Conservation (phyloP, 2,113 vertebrate genomes). For the Ivindomyrus marchei region DNA sequence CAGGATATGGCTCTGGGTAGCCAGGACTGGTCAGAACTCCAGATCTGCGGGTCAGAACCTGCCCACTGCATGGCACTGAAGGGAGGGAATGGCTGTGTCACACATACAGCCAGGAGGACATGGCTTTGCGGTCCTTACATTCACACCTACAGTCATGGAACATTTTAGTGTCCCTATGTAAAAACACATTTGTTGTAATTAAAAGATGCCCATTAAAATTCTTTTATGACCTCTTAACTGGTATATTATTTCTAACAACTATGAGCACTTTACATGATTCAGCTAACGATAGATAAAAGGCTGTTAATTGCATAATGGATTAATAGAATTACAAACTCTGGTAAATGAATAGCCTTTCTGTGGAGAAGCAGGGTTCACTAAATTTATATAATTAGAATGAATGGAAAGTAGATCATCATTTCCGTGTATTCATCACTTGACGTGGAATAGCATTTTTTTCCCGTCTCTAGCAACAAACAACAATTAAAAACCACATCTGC, state of each 20-base stretch:
- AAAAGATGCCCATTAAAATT: conserved; percentile 24
- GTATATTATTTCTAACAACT: not conserved
- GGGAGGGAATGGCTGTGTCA: not conserved
- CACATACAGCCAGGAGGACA: not conserved
- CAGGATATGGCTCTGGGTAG: conserved; percentile 61
- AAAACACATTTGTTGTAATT: not conserved
- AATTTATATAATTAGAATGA: conserved; percentile 62
- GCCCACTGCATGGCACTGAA: conserved; percentile 59
- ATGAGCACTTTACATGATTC: conserved; percentile 11
- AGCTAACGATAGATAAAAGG: conserved; percentile 1
- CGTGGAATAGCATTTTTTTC: conserved; percentile 52
- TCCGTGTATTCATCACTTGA: conserved; percentile 49
- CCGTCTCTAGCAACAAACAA: conserved; percentile 50
- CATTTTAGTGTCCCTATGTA: not conserved
- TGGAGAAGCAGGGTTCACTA: conserved; percentile 47
- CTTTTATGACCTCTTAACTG: not conserved
- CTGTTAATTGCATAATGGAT: conserved; percentile 16
- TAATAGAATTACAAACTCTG: conserved; percentile 34
- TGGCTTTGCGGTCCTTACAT: not conserved
- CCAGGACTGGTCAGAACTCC: conserved; percentile 66
- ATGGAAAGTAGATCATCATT: conserved; percentile 57
- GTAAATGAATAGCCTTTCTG: conserved; percentile 42
- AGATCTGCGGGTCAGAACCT: conserved; percentile 48
- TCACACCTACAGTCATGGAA: not conserved
- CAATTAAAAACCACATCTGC: conserved; percentile 54